Percentiles rank a stretch among this genome's conserved stretches.
Evolutionary conservation across 2,888 invertebrate genomes (phyloP).

Genomic region (Prosapia bicincta): DNA sequence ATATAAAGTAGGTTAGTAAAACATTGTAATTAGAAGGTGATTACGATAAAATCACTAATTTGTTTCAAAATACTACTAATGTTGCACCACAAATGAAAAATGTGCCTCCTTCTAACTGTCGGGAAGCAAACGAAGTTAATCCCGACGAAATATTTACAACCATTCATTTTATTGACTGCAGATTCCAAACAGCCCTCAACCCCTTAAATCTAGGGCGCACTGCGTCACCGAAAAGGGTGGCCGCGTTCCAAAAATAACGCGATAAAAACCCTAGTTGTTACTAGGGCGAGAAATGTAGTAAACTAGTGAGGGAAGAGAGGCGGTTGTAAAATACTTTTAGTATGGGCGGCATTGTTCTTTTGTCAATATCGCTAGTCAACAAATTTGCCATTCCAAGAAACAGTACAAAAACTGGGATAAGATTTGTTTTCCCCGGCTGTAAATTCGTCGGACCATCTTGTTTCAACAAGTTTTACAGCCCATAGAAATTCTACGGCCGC

Average conservation of each 20-base stretch:
- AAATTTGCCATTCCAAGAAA: not conserved
- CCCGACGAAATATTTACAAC: not conserved
- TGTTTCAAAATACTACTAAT: no score
- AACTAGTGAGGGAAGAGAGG: not conserved
- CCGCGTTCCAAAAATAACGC: not conserved
- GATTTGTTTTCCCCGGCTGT: not conserved
- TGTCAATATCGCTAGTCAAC: not conserved
- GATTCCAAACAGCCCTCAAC: not conserved
- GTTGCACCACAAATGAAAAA: no score
- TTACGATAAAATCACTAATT: no score
- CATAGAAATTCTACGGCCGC: not conserved
- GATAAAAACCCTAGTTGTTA: not conserved
- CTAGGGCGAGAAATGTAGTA: not conserved
- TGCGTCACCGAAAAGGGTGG: not conserved
- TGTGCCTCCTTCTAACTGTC: no score
- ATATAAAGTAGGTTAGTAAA: no score
- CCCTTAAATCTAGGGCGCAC: not conserved
- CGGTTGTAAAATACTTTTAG: not conserved
- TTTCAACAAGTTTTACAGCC: not conserved
- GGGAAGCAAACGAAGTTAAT: no score
- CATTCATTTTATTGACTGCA: not conserved
- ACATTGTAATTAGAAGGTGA: no score
- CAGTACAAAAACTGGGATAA: not conserved
- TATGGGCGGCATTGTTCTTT: not conserved
- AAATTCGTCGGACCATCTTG: not conserved